A percentile compares a stretch with the other conserved stretches of the same genome.
Conservation (phyloP, 1,140 invertebrate species). For the Pseudomyrmex concolor region DNA sequence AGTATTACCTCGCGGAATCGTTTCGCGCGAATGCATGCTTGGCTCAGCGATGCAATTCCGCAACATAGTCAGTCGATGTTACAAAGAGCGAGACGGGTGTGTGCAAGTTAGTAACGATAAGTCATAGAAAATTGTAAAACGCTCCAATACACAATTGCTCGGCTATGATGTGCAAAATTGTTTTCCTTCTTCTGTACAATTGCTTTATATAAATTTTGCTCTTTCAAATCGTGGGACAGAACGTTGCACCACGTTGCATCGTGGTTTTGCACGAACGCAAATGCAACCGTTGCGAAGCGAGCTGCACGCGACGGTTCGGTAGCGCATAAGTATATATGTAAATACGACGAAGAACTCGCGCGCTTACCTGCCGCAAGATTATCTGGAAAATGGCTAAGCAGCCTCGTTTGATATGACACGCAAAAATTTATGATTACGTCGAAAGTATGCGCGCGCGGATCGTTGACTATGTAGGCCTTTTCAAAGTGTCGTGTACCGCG, state of each 20-base stretch:
- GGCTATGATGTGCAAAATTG: too few species aligned
- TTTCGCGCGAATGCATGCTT: conserved; percentile 30
- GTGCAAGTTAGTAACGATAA: background rate
- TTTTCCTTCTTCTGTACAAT: background rate
- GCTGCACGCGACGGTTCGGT: conserved; percentile 30
- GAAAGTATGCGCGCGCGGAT: conserved; percentile 54
- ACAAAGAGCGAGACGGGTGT: background rate
- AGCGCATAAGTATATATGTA: conserved; percentile 17
- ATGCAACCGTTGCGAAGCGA: conserved; percentile 1
- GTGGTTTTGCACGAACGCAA: conserved; percentile 11
- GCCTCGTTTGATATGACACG: conserved; percentile 57
- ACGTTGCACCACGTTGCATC: background rate
- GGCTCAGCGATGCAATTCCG: background rate
- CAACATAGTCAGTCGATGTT: background rate
- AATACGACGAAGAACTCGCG: conserved; percentile 48
- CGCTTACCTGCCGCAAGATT: conserved; percentile 60
- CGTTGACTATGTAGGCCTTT: conserved; percentile 25
- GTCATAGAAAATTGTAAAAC: background rate
- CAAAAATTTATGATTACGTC: conserved; percentile 73
- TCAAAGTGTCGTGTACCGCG: conserved; percentile 70
- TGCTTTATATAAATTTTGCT: background rate
- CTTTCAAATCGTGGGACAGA: background rate
- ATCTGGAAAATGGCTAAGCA: conserved; percentile 61
- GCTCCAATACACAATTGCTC: too few species aligned
- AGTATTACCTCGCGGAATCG: conserved; percentile 41